Evolutionary conservation across 2,797 vertebrate species (phyloP).

Genomic region (Spondyliosoma cantharus): DNA sequence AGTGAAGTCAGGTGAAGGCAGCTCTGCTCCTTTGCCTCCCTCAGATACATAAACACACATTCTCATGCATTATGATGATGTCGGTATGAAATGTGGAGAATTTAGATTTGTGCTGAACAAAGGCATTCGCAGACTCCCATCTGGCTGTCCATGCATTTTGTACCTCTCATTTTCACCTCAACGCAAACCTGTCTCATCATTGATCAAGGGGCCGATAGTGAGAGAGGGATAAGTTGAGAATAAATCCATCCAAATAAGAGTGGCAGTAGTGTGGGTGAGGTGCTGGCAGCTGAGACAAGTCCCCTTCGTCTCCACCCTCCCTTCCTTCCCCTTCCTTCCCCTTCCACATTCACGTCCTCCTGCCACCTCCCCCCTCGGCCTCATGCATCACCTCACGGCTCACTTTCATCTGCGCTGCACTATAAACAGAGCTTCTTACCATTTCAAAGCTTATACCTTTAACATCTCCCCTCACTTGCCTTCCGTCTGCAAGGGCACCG

Average conservation of each 20-base stretch:
- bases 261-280: constrained; percentile 5
- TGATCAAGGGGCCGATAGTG: constrained; percentile 13
- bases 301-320: constrained; percentile 1
- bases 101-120: constrained; percentile 37
- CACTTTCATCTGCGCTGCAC: constrained; percentile 71
- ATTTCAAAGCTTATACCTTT: constrained; percentile 80
- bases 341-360: constrained; percentile 31
- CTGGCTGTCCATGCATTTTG: constrained; percentile 26
- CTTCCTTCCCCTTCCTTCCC: constrained; percentile 5
- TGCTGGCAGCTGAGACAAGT: constrained; percentile 16
- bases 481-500: constrained; percentile 47
- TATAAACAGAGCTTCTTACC: constrained; percentile 80
- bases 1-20: constrained; percentile 27
- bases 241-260: constrained; percentile 39
- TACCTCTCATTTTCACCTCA: constrained; percentile 29
- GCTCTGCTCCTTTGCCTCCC: constrained; percentile 12
- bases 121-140: constrained; percentile 5
- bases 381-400: constrained; percentile 50
- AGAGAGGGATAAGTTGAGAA: constrained; percentile 28
- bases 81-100: neutral
- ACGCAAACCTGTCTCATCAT: constrained; percentile 30
- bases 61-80: constrained; percentile 31
- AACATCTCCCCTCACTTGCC: constrained; percentile 39
- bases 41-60: constrained; percentile 38
- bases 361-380: constrained; percentile 18